Percentiles rank a stretch among this genome's conserved stretches.
Conservation (phyloP, 2,113 vertebrate species). For the Sinocyclocheilus grahami region DNA sequence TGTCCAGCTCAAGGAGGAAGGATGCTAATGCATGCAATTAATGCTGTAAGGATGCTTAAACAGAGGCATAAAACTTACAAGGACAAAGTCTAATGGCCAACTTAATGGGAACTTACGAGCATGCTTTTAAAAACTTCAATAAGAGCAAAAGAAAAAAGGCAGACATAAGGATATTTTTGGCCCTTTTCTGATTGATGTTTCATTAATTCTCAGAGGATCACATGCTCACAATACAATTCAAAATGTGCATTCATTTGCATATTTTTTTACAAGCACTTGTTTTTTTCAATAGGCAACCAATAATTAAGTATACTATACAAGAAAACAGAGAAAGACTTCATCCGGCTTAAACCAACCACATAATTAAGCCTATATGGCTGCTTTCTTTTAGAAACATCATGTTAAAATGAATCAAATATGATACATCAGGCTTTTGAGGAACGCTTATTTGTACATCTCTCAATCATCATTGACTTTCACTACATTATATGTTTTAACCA, state of each 20-base stretch:
- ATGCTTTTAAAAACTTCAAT: slow-evolving; percentile 2
- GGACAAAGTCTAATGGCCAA: slow-evolving; percentile 18
- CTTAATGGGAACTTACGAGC: neutral
- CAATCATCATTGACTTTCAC: neutral
- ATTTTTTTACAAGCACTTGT: neutral
- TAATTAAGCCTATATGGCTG: neutral
- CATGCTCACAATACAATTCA: slow-evolving; percentile 44
- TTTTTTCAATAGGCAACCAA: neutral
- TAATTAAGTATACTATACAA: neutral
- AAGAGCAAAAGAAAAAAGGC: neutral
- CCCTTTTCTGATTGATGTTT: slow-evolving; percentile 33
- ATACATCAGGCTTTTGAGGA: neutral
- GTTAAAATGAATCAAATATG: neutral
- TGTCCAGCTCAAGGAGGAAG: neutral
- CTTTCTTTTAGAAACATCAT: neutral
- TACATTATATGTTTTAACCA: too few species aligned
- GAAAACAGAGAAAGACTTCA: neutral
- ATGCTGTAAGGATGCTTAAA: slow-evolving; percentile 25
- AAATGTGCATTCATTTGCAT: slow-evolving; percentile 55
- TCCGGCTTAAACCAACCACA: neutral
- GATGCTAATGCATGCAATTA: slow-evolving; percentile 48
- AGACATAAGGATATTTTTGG: slow-evolving; percentile 34
- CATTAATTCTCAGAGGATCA: slow-evolving; percentile 35
- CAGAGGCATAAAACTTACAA: neutral
- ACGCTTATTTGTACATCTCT: neutral